These are phyloP conservation scores for Chaenodraco wilsoni DNA, from an alignment of 2,797 vertebrate genomes.

Conservation along the genomic window DNA sequence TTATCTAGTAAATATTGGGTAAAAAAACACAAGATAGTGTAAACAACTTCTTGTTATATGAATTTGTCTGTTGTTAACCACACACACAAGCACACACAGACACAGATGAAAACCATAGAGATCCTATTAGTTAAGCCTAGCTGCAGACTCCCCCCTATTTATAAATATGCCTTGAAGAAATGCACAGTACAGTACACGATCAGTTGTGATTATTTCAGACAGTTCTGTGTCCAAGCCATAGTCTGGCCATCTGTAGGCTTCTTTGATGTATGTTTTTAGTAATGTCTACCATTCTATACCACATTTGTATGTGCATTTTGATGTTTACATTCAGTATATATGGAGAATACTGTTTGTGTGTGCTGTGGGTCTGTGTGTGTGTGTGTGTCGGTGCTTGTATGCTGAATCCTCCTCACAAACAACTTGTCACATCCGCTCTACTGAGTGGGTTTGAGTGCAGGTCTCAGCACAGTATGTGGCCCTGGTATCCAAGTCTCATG, in stretches of 20 bases:
- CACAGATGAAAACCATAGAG: background rate
- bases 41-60: background rate
- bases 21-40: background rate
- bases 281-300: background rate
- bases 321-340: too few relatives aligned
- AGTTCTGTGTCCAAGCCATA: conserved; percentile 27
- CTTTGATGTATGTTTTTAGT: too few relatives aligned
- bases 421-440: conserved; percentile 64
- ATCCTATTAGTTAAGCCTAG: conserved; percentile 8
- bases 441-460: conserved; percentile 45
- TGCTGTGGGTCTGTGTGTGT: conserved; percentile 8
- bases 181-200: conserved; percentile 2
- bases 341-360: conserved; percentile 12
- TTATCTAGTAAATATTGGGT: conserved; percentile 1
- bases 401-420: conserved; percentile 46
- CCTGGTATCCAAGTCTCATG: conserved; percentile 16
- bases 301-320: background rate
- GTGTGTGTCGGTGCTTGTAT: background rate
- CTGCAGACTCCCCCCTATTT: conserved; percentile 17
- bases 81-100: background rate
- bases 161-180: conserved; percentile 24
- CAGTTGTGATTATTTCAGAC: conserved; percentile 41
- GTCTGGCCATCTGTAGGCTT: conserved; percentile 22
- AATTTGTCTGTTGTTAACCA: background rate
- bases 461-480: conserved; percentile 51